phyloP scores from a whole-genome alignment of 1,140 invertebrate species.

The Monomorium pharaonis region DNA sequence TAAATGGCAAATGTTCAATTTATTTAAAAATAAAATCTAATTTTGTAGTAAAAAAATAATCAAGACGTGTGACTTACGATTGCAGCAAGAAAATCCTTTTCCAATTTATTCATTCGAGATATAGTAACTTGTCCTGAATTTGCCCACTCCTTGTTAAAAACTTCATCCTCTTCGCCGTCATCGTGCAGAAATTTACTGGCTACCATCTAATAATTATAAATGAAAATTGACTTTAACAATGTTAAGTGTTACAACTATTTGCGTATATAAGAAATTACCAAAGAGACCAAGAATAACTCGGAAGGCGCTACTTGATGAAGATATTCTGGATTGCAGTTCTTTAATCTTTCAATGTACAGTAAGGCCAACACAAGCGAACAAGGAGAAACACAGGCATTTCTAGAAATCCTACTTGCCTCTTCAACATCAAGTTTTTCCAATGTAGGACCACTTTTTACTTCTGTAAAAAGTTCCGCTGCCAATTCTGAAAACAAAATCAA shows the following conservation, averaged over 20 bases:
- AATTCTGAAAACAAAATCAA: conserved; percentile 88
- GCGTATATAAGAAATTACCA: conserved; percentile 87
- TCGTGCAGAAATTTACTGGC: conserved; percentile 98
- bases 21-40: neutral
- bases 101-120: conserved; percentile 92
- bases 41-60: neutral
- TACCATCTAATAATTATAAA: conserved; percentile 90
- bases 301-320: conserved; percentile 92
- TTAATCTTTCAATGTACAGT: conserved; percentile 94
- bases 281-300: conserved; percentile 95
- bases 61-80: conserved; percentile 89
- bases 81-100: conserved; percentile 94
- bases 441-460: conserved; percentile 88
- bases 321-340: conserved; percentile 93
- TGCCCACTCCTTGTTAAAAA: conserved; percentile 96
- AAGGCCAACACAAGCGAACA: conserved; percentile 93
- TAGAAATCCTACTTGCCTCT: conserved; percentile 91
- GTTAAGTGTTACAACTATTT: neutral
- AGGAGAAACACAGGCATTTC: conserved; percentile 94
- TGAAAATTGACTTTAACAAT: conserved; percentile 23
- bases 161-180: conserved; percentile 95
- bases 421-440: conserved; percentile 92
- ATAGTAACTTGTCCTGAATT: conserved; percentile 90
- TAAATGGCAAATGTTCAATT: conserved; percentile 59
- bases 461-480: conserved; percentile 92